Conservation (phyloP, 2,113 vertebrate genomes). For the Urocolius indicus region DNA sequence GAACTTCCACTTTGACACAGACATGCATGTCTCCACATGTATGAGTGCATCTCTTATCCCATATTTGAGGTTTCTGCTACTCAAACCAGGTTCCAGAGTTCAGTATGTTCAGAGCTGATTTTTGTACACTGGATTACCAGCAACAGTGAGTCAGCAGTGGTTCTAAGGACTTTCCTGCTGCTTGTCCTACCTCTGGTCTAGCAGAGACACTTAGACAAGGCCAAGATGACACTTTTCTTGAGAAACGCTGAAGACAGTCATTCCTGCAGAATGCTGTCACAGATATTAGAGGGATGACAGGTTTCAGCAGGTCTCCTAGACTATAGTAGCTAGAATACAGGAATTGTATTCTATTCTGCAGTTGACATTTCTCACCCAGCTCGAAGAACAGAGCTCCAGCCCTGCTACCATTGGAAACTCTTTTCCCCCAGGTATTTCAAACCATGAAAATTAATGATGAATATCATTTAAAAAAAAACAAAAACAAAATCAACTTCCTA, state of each 20-base stretch:
- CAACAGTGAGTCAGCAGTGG: background rate
- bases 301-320: background rate
- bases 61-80: background rate
- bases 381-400: background rate
- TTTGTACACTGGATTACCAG: background rate
- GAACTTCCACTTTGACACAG: background rate
- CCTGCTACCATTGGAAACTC: background rate
- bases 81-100: background rate
- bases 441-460: background rate
- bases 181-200: background rate
- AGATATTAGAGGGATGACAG: background rate
- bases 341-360: background rate
- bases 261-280: background rate
- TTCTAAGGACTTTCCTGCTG: background rate
- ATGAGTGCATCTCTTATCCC: background rate
- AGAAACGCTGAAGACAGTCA: background rate
- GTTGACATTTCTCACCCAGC: background rate
- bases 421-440: background rate
- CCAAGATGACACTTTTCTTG: background rate
- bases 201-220: background rate
- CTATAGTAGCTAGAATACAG: background rate
- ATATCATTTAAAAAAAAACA: background rate
- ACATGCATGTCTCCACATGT: background rate
- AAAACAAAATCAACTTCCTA: background rate
- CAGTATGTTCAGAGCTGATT: background rate